Evolutionary conservation across 2,797 vertebrate species (phyloP), one percentile per base, ranked within the genome.

Genomic region (Protosalanx chinensis): DNA sequence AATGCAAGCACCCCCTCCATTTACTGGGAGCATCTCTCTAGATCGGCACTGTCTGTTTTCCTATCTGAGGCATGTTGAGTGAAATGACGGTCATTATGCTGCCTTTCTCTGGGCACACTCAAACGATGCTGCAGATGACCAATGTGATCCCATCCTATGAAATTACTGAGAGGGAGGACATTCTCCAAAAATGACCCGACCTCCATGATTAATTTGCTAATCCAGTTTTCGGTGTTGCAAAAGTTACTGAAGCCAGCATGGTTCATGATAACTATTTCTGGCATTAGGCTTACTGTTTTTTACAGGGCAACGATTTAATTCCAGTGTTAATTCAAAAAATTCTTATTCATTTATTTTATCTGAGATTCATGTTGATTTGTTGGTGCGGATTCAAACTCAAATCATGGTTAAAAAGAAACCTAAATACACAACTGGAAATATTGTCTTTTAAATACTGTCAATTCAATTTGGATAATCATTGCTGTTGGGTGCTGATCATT

Each of bases 1-100:
- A 91, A 93, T 88, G 92, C 88, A 90, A 92, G 91, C 91, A 16
- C 51, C 81, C 74, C 67, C 85, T 90, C 90, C 90, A 88, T 92
- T 88, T 93, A 91, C 91, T 82, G 90, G 81, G 79, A 84, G 85
- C 91, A 91, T 89, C 91, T 91, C 92, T 91, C 85, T 87, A 82
- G 86, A 86, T 89, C 86, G 74, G 87, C 89, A 86, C 87, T 90
- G 91, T 86, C 91, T 91, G 90, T 88, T 81, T 90, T 93, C 79
- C 83, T 80, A 88, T 85, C 85, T 82, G 67, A 85, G 83, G 84
- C 79, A 82, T 88, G 90, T 89, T 75, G 76, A 85, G 81, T 86
- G 79, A 90, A 89, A 90, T 89, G 81, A 88, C 81, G 75, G 85
- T 88, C 82, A 90, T 88, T 92, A 88, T 23, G 62, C 80, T 77